phyloP scores from a whole-genome alignment of 2,888 invertebrate genomes.

The Brachyopa scutellaris region DNA sequence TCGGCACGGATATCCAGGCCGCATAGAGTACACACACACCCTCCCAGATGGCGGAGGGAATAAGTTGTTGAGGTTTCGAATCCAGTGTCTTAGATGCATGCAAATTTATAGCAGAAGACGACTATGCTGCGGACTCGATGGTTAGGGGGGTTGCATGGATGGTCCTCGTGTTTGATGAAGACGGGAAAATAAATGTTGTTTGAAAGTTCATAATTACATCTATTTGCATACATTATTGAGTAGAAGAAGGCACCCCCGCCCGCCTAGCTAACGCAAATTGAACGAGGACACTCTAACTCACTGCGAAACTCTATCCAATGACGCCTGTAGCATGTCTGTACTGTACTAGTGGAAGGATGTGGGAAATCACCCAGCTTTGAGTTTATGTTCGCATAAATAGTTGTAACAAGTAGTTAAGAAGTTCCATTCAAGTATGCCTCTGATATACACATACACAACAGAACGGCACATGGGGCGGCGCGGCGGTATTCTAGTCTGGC shows the following conservation, averaged over 20 bases:
- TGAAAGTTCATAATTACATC: conserved; percentile 73
- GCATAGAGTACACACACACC: not conserved
- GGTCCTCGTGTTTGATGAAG: conserved; percentile 63
- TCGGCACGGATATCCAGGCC: conserved; percentile 14
- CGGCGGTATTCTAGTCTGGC: conserved; percentile 16
- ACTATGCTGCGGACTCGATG: not conserved
- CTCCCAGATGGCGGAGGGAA: conserved; percentile 12
- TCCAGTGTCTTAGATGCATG: conserved; percentile 64
- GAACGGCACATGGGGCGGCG: too few relatives aligned
- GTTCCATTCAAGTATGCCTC: conserved; percentile 55
- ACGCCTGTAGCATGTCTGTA: too few relatives aligned
- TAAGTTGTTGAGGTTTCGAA: conserved; percentile 60
- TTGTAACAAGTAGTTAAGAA: conserved; percentile 71
- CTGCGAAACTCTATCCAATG: conserved; percentile 30
- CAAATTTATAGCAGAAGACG: conserved; percentile 53
- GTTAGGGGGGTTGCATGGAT: too few relatives aligned
- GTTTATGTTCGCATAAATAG: conserved; percentile 69
- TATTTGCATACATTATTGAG: conserved; percentile 72
- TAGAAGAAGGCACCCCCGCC: conserved; percentile 51
- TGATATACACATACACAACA: conserved; percentile 42
- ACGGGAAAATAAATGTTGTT: conserved; percentile 71
- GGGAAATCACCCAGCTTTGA: conserved; percentile 40
- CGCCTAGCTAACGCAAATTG: conserved; percentile 27
- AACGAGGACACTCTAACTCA: conserved; percentile 29
- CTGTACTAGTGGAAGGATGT: conserved; percentile 12